A percentile compares a stretch with the other conserved stretches of the same genome.
phyloP scores from a whole-genome alignment of 2,113 vertebrate species.

The Piaya cayana region DNA sequence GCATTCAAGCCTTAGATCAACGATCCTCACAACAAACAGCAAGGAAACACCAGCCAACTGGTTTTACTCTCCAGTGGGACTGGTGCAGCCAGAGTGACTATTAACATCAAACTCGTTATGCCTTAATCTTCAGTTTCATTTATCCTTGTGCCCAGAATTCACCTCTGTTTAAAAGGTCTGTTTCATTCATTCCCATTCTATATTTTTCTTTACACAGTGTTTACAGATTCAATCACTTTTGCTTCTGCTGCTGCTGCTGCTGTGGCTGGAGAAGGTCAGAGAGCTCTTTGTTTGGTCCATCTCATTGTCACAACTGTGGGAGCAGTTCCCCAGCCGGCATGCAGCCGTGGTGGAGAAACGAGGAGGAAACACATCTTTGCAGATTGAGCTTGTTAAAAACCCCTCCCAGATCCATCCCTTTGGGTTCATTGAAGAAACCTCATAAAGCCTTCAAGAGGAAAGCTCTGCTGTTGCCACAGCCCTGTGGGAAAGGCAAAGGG shows the following conservation, averaged over 20 bases:
- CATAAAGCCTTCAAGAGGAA: neutral
- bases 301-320: neutral
- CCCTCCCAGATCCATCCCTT: neutral
- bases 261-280: neutral
- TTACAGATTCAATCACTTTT: neutral
- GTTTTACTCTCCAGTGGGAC: neutral
- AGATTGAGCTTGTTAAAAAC: neutral
- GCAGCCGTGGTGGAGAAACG: neutral
- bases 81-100: neutral
- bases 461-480: neutral
- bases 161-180: neutral
- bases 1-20: neutral
- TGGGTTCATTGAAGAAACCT: neutral
- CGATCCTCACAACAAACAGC: neutral
- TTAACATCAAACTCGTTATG: neutral
- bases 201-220: neutral
- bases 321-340: neutral
- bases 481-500: neutral
- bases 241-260: neutral
- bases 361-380: neutral
- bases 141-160: neutral
- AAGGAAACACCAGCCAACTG: neutral
- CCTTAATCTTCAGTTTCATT: neutral
- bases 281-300: neutral
- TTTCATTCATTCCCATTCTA: neutral